Evolutionary conservation across 1,140 invertebrate species (phyloP).

Genomic region (Halesus radiatus): DNA sequence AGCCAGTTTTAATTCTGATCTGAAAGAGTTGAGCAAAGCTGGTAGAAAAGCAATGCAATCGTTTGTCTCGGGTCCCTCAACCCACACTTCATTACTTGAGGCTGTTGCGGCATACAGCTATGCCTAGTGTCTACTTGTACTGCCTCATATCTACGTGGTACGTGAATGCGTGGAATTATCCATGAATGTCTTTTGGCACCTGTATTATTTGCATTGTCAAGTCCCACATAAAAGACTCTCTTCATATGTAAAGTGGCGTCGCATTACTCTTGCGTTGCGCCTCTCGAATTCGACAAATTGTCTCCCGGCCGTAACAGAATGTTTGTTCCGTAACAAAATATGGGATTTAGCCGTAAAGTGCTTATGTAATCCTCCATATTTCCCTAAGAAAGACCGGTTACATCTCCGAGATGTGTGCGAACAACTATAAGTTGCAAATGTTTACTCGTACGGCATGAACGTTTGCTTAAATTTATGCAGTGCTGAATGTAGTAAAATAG

Average conservation of each 20-base stretch:
- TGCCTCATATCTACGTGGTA: not conserved
- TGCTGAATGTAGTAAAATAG: not conserved
- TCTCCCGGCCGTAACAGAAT: constrained; percentile 48
- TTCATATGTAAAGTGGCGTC: constrained; percentile 54
- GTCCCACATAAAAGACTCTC: constrained; percentile 41
- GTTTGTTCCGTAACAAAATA: constrained; percentile 47
- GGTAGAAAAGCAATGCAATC: too few species aligned
- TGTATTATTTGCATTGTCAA: constrained; percentile 41
- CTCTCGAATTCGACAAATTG: constrained; percentile 51
- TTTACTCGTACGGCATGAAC: not conserved
- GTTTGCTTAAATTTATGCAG: constrained; percentile 6
- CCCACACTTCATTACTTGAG: too few species aligned
- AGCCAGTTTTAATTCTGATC: too few species aligned
- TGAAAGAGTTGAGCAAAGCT: too few species aligned
- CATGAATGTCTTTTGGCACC: constrained; percentile 32
- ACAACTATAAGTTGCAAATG: constrained; percentile 28
- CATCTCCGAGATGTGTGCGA: not conserved
- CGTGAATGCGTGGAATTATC: not conserved
- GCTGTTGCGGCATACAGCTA: too few species aligned
- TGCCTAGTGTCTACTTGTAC: too few species aligned
- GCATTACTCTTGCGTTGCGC: constrained; percentile 47
- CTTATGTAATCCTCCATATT: constrained; percentile 30
- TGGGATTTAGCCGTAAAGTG: constrained; percentile 47
- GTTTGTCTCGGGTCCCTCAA: too few species aligned
- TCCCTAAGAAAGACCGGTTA: constrained; percentile 13